Evolutionary conservation across 2,797 vertebrate species (phyloP).

Genomic region (Catostomus latipinnis): DNA sequence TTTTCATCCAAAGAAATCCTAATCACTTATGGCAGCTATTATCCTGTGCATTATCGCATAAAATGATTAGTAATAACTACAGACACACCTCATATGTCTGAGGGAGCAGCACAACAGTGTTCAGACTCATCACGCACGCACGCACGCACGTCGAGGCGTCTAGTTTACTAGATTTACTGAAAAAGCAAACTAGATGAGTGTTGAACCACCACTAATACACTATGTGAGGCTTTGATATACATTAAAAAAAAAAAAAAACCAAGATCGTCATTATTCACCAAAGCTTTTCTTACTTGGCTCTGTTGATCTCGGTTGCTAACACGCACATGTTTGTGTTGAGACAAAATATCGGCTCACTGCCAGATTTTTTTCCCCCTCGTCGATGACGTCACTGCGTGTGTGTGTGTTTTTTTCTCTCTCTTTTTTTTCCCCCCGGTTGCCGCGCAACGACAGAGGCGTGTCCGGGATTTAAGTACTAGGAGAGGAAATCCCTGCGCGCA

Average conservation of each 20-base stretch:
- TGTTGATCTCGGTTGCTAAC: slow-evolving; percentile 26
- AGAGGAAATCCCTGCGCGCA: slow-evolving; percentile 69
- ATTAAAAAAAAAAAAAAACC: neutral
- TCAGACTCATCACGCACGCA: neutral
- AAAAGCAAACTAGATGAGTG: too few relatives aligned
- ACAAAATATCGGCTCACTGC: slow-evolving; percentile 70
- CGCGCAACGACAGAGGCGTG: slow-evolving; percentile 74
- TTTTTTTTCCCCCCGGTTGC: slow-evolving; percentile 65
- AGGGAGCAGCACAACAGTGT: slow-evolving; percentile 28
- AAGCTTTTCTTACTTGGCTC: neutral
- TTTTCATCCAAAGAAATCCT: neutral
- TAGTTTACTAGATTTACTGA: too few relatives aligned
- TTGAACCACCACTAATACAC: slow-evolving; percentile 60
- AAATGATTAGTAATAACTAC: slow-evolving; percentile 13
- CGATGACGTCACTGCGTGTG: slow-evolving; percentile 60
- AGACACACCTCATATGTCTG: neutral
- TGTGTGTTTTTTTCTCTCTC: too few relatives aligned
- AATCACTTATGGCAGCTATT: neutral
- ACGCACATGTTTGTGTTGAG: slow-evolving; percentile 61
- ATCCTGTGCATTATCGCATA: neutral
- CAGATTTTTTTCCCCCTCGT: slow-evolving; percentile 53
- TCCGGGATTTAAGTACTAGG: slow-evolving; percentile 81
- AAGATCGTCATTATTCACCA: neutral
- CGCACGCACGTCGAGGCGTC: neutral
- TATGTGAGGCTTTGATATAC: slow-evolving; percentile 62